A percentile compares a stretch with the other conserved stretches of the same genome.
These are phyloP conservation scores for Tetramorium bicarinatum DNA, from an alignment of 2,888 invertebrate genomes.

Conservation along the genomic window DNA sequence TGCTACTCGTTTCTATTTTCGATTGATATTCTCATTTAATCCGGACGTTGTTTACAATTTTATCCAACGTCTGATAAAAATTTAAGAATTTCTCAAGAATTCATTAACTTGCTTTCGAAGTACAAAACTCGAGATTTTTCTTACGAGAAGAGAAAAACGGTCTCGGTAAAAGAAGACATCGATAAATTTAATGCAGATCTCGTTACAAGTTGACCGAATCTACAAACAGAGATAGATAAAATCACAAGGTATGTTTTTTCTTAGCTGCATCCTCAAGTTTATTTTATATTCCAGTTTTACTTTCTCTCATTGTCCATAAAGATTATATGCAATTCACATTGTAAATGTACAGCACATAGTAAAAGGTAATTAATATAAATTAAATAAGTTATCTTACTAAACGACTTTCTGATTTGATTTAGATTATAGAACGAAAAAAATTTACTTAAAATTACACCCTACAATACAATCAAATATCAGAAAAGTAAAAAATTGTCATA, in stretches of 20 bases:
- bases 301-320: background rate
- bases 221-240: background rate
- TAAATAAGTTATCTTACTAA: background rate
- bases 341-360: background rate
- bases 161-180: background rate
- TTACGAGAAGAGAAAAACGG: background rate
- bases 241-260: constrained; percentile 2
- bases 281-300: background rate
- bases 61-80: background rate
- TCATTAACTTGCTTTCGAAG: background rate
- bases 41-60: background rate
- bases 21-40: background rate
- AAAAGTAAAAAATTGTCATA: background rate
- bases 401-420: background rate
- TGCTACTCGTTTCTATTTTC: background rate
- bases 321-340: background rate
- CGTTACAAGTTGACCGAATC: background rate
- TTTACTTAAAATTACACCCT: background rate
- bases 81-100: background rate
- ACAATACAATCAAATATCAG: background rate
- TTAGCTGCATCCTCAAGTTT: background rate
- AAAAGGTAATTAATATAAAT: background rate
- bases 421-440: background rate
- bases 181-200: background rate
- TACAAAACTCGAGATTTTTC: background rate